phyloP scores from a whole-genome alignment of 1,140 invertebrate species.

The Dendroctonus valens region DNA sequence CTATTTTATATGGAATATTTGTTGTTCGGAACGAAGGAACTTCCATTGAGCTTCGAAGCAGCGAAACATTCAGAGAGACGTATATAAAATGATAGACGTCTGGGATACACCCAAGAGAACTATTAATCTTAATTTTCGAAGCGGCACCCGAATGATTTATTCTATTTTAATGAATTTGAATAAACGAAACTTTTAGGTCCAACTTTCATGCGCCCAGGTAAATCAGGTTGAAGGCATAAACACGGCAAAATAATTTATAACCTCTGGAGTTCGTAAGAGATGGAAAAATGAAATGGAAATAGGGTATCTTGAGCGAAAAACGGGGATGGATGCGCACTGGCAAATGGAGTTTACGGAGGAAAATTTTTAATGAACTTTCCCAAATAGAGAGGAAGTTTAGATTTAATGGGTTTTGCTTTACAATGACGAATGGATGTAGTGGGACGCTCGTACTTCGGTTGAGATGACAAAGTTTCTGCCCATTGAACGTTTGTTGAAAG shows the following conservation, averaged over 20 bases:
- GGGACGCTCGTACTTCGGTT: too few relatives aligned
- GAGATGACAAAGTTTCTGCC: too few relatives aligned
- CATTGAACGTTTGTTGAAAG: too few relatives aligned
- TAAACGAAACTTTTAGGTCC: constrained; percentile 24
- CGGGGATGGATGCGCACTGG: constrained; percentile 4
- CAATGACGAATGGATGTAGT: constrained; percentile 7
- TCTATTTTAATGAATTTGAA: constrained; percentile 33
- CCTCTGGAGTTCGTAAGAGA: constrained; percentile 21
- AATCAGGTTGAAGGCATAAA: constrained; percentile 26
- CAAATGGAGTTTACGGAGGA: constrained; percentile 11
- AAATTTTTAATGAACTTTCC: constrained; percentile 23
- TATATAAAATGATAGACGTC: constrained; percentile 26
- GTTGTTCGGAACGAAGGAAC: constrained; percentile 1
- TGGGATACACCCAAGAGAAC: constrained; percentile 13
- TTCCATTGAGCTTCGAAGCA: constrained; percentile 5
- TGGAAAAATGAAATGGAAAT: constrained; percentile 22
- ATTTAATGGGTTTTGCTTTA: constrained; percentile 15
- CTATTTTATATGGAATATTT: constrained; percentile 10
- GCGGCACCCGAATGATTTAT: constrained; percentile 28
- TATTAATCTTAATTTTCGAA: constrained; percentile 32
- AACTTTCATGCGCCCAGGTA: constrained; percentile 10
- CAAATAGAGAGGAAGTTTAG: constrained; percentile 20
- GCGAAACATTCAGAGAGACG: constrained; percentile 17
- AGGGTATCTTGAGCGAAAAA: constrained; percentile 12
- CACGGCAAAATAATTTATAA: constrained; percentile 27